Conservation (phyloP, 1,140 invertebrate species). For the Drosophila serrata region DNA sequence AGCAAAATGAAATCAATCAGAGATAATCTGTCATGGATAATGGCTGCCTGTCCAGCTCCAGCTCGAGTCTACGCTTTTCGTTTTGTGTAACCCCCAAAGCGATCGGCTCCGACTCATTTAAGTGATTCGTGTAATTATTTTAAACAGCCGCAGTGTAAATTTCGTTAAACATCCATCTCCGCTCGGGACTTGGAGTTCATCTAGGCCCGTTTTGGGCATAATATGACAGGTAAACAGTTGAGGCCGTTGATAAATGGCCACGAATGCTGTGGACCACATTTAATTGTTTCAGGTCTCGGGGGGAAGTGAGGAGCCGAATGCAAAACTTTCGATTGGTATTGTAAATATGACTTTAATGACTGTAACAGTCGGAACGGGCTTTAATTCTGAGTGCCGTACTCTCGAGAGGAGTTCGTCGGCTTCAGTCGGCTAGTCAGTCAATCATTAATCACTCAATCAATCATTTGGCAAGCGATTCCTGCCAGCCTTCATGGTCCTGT, state of each 20-base stretch:
- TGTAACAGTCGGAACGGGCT: slow-evolving; percentile 61
- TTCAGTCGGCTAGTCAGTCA: slow-evolving; percentile 44
- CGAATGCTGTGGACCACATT: slow-evolving; percentile 71
- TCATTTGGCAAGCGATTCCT: slow-evolving; percentile 62
- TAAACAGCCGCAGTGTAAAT: slow-evolving; percentile 82
- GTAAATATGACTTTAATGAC: slow-evolving; percentile 63
- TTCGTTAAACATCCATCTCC: slow-evolving; percentile 77
- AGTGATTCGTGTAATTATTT: slow-evolving; percentile 82
- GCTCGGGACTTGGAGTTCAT: slow-evolving; percentile 30
- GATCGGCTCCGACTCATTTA: slow-evolving; percentile 66
- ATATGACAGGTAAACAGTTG: slow-evolving; percentile 84
- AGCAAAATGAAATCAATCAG: slow-evolving; percentile 82
- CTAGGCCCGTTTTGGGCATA: slow-evolving; percentile 73
- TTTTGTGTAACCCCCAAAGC: slow-evolving; percentile 36
- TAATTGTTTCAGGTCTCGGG: slow-evolving; percentile 60
- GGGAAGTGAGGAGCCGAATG: slow-evolving; percentile 12
- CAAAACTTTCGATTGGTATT: slow-evolving; percentile 63
- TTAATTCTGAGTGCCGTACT: slow-evolving; percentile 58
- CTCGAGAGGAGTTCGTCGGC: slow-evolving; percentile 24
- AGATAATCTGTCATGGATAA: slow-evolving; percentile 81
- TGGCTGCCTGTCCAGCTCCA: slow-evolving; percentile 60
- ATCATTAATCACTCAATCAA: slow-evolving; percentile 84
- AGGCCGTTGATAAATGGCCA: slow-evolving; percentile 77
- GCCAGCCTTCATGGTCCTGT: slow-evolving; percentile 56
- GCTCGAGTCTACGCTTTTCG: slow-evolving; percentile 23